These are phyloP conservation scores for Nixonia krombeini DNA, from an alignment of 1,140 invertebrate genomes.

Conservation along the genomic window DNA sequence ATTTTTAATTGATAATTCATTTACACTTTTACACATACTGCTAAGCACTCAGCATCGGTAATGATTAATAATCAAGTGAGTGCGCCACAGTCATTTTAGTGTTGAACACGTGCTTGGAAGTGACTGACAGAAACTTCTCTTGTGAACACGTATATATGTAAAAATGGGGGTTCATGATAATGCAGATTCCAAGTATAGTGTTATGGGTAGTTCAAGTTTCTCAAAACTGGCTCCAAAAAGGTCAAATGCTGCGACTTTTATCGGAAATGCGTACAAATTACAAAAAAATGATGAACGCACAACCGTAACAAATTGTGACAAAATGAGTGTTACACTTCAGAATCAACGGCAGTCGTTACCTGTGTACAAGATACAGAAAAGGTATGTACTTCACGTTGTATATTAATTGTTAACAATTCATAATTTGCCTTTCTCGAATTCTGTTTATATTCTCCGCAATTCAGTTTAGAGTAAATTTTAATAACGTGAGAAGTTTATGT, in stretches of 20 bases:
- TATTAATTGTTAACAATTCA: too few species aligned
- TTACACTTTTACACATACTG: too few species aligned
- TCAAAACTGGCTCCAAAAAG: slow-evolving; percentile 57
- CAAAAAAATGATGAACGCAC: slow-evolving; percentile 30
- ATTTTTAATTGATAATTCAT: too few species aligned
- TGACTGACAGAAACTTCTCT: not conserved
- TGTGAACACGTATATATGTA: too few species aligned
- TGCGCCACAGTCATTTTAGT: too few species aligned
- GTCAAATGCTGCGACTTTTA: slow-evolving; percentile 50
- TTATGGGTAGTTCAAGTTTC: slow-evolving; percentile 55
- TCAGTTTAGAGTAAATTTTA: too few species aligned
- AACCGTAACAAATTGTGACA: slow-evolving; percentile 30
- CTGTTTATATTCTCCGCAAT: too few species aligned
- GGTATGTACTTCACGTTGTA: slow-evolving; percentile 34
- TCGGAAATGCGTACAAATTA: slow-evolving; percentile 43
- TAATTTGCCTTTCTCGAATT: too few species aligned
- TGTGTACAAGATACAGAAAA: slow-evolving; percentile 69
- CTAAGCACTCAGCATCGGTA: not conserved
- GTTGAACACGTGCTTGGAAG: slow-evolving; percentile 1
- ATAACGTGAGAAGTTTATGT: too few species aligned
- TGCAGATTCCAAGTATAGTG: slow-evolving; percentile 58
- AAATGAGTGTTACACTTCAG: slow-evolving; percentile 61
- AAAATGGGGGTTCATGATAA: slow-evolving; percentile 65
- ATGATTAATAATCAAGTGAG: not conserved
- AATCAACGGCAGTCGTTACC: slow-evolving; percentile 72